Base-by-base conservation (phyloP, 2,888 invertebrate species). In the Chromoteleia sp. region DNA sequence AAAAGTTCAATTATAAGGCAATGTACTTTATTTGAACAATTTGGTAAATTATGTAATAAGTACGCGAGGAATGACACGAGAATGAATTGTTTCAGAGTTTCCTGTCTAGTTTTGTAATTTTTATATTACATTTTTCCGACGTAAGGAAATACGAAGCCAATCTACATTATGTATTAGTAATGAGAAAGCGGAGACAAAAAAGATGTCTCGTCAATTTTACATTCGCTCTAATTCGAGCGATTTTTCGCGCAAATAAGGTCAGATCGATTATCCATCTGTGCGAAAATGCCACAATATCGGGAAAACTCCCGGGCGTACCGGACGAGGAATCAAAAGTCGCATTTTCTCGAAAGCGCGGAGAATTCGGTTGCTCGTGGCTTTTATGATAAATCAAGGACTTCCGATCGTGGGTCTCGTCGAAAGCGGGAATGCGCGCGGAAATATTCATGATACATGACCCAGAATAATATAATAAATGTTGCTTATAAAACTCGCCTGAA, bases 351-450 rank as follows among this genome's bases (percentile, higher is more conserved):
- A 56, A 45, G 43, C 48, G 63, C 17, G 14, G 25, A 17, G 63
- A n/a, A n/a, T 41, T 45, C 33, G 56, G 45, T 30, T 65, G 39
- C 63, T 68, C 61, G 68, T 61, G 68, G 76, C 76, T 68, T 70
- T 76, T 68, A 70, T 70, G 68, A 76, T 76, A 70, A 76, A 76
- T 68, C 76, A 76, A 76, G 68, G 76, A 76, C 76, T 76, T 76
- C 68, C 61, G 54, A 70, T 50, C 45, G 68, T 15, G 68, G 52
- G 73, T 59, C 41, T 68, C 52, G 52, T 36, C 41, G 76, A 68
- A 68, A 76, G 76, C 59, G 43, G 68, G n/a, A 68, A 76, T 54
- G 68, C 68, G 50, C 56, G 4, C 41, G 54, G 48, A 70, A 70
- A 77, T 77, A 70, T 77, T 63, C 61, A 48, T 48, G 70, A 70